phyloP scores from a whole-genome alignment of 2,888 invertebrate species.

The Celastrina argiolus region DNA sequence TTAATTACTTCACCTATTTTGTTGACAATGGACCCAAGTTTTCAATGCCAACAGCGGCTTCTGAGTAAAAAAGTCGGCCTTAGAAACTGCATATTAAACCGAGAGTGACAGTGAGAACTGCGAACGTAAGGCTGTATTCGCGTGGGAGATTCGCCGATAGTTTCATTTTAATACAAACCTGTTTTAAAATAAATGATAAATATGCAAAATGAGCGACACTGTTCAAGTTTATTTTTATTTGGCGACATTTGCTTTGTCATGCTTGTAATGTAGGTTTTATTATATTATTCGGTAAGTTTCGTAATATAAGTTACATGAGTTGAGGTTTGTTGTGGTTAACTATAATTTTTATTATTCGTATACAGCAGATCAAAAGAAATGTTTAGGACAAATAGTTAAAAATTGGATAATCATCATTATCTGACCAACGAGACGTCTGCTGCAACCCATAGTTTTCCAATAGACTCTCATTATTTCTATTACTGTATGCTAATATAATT shows the following conservation, averaged over 20 bases:
- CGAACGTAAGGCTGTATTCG: slow-evolving; percentile 21
- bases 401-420: too few relatives aligned
- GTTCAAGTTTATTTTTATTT: neutral
- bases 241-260: neutral
- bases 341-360: too few relatives aligned
- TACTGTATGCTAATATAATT: too few relatives aligned
- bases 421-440: too few relatives aligned
- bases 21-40: neutral
- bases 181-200: slow-evolving; percentile 23
- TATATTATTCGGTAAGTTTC: too few relatives aligned
- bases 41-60: slow-evolving; percentile 13
- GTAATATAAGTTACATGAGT: too few relatives aligned
- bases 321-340: too few relatives aligned
- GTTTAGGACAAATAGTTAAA: too few relatives aligned
- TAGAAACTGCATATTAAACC: slow-evolving; percentile 27
- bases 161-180: slow-evolving; percentile 31
- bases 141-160: slow-evolving; percentile 31
- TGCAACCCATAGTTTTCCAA: too few relatives aligned
- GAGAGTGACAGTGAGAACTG: slow-evolving; percentile 31
- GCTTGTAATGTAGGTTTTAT: too few relatives aligned
- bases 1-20: neutral
- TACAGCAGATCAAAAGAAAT: too few relatives aligned
- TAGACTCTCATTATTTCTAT: too few relatives aligned
- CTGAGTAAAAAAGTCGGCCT: slow-evolving; percentile 20
- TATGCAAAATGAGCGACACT: neutral